Evolutionary conservation across 35 echinoderm and acorn worm genomes (phyloP), one percentile per base, ranked within the genome.

Genomic region (Apostichopus parvimensis): DNA sequence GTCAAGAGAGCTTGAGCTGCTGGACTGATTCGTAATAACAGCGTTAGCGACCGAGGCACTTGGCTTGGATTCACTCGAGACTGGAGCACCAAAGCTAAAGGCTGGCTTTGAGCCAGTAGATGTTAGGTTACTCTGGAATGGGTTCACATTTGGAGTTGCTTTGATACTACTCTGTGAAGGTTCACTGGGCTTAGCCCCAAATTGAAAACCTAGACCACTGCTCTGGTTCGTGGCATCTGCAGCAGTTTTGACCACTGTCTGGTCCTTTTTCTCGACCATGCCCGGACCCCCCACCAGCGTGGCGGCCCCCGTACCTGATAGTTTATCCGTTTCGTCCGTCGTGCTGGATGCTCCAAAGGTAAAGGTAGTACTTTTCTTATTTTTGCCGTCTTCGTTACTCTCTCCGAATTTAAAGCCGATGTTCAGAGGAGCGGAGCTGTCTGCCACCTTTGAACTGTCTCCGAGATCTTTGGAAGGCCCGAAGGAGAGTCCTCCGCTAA

Each of bases 331-430:
- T 60, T 56, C 57, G 20, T 84, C 54, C 5, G 81, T 20, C 7
- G 81, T 84, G 55, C 54, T 84, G 53, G 81, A 84, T 84, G 81
- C 81, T 60, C 81, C 81, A 58, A 84, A 84, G 55, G 81, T 84
- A 84, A 84, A 84, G 10, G 54, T 59, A 23, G 21, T 56, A 84
- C 54, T 60, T 84, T 84, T 84, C 81, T 84, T 84, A 59, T 12
- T 18, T 17, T 56, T 58, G 20, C 54, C n/a, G 1, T 84, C 54
- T 17, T 84, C 81, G 8, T n/a, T 59, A 22, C 21, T 84, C 8
- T 84, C 81, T 84, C 56, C 81, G n/a, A 84, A 84, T 84, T 21
- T 84, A 84, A 84, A 84, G 20, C 81, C 81, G 53, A 8, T 21
- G 57, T 10, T 83, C 53, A 83, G 15, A 56, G 56, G 53, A n/a